Evolutionary conservation across 1,140 invertebrate genomes (phyloP), one percentile per base, ranked within the genome.

Genomic region (Chelonus insularis): DNA sequence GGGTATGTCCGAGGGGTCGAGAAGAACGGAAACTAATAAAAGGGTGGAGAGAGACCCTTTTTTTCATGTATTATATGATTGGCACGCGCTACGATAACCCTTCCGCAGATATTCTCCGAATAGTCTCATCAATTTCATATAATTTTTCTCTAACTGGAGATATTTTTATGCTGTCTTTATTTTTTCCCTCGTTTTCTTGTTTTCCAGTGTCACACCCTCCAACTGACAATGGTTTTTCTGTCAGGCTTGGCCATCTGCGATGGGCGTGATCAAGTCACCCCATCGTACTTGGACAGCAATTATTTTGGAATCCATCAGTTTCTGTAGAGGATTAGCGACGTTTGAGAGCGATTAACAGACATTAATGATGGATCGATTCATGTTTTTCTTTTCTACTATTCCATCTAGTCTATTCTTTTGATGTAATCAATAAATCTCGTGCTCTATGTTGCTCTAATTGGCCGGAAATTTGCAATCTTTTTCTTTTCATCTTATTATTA

Each of bases 121-220:
- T 66, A 45, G 63, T 63, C 69, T 76, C 75, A 75, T 77, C 74
- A 79, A 79, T 79, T 77, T 70, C 73, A 65, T 68, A 80, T 79
- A 71, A 76, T 75, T 77, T 62, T 66, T 64, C 62, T 60, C 47
- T 14, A 41, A 39, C 55, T 55, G 51, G 12, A 58, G 39, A 20
- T 60, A 64, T 67, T 54, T 66, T 61, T 56, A 55, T 21, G 63
- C 37, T 41, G 52, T 50, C 21, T 45, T n/a, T 14, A 8, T 23
- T 47, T 43, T 57, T 18, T 43, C 23, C 29, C 12, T 43, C 11
- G 14, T 59, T 62, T 36, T 41, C 11, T 59, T 48, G 32, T 57
- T 64, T 63, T 62, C 63, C 54, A 11, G n/a, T 37, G 39, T 29
- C 12, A 43, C 57, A 52, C 36, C 57, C 59, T 51, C 45, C 54